Base-by-base conservation (phyloP, 2,888 invertebrate species). In the Caenorhabditis afra region DNA sequence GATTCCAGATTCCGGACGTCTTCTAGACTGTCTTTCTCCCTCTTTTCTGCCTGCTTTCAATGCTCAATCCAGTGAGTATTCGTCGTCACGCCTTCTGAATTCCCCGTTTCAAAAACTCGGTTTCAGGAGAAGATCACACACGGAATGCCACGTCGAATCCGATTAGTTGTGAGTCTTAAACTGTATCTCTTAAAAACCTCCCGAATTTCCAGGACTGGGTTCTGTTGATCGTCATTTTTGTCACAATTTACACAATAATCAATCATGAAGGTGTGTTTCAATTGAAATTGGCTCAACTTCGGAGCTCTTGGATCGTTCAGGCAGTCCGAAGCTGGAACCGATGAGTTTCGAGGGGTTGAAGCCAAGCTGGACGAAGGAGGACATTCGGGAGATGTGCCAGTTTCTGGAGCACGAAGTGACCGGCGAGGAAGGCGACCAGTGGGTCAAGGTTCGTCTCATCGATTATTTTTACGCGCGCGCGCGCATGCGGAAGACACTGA, bases 381-480 rank as follows among this genome's bases (percentile, higher is more conserved):
- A 74, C 44, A 68, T 79, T 39, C 74, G 81, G 41, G 83, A 87
- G 44, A 76, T 78, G 37, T 88, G 88, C 45, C 87, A 87, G 58
- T 88, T 81, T 67, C 76, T 86, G 49, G 88, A 88, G 67, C 68
- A 79, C 12, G 79, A 77, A 20, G 45, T 86, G 14, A 59, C 62
- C 3, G 87, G 87, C 23, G 64, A 66, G n/a, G 87, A 87, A 62
- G 87, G 85, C 10, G 68, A 78, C 39, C 58, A 65, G 20, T 80
- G 71, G 64, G 50, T 58, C 11, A 77, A 73, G 62, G 67, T 68
- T 29, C 37, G 49, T n/a, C 7, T 10, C 3, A 44, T 44, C n/a
- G 44, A 44, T n/a, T n/a, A n/a, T n/a, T n/a, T n/a, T n/a, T n/a
- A n/a, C n/a, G n/a, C n/a, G n/a, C n/a, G n/a, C n/a, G n/a, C n/a